These are phyloP conservation scores for Camponotus fellah DNA, from an alignment of 2,888 invertebrate genomes.

Conservation along the genomic window DNA sequence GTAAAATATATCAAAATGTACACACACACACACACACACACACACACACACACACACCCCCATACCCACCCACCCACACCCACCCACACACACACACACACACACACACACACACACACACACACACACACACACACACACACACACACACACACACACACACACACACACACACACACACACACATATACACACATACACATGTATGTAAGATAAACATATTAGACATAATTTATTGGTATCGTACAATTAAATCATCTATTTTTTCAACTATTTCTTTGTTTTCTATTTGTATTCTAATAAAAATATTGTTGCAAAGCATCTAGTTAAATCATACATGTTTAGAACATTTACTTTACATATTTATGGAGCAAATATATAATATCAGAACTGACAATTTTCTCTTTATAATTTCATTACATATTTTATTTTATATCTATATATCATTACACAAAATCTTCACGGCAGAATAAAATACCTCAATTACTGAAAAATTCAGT, in stretches of 20 bases:
- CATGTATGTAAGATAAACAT: neutral
- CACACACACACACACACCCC: too few species aligned
- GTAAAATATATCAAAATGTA: neutral
- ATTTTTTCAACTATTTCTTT: neutral
- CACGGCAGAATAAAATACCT: constrained; percentile 19
- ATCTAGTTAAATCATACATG: neutral
- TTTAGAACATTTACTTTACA: neutral
- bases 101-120: too few species aligned
- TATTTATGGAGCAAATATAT: neutral
- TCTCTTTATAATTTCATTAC: neutral
- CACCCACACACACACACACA: too few species aligned
- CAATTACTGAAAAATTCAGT: neutral
- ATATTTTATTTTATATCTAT: neutral
- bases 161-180: too few species aligned
- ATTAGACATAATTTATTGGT: neutral
- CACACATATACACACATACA: too few species aligned
- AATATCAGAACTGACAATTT: neutral
- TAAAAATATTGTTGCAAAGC: neutral
- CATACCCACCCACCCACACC: too few species aligned
- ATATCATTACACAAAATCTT: neutral
- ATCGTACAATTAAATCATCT: neutral
- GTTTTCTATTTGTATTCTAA: neutral
- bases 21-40: too few species aligned
- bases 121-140: too few species aligned
- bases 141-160: too few species aligned